Evolutionary conservation across 2,888 invertebrate genomes (phyloP), one percentile per base, ranked within the genome.

Genomic region (Eudasyphora cyanicolor): DNA sequence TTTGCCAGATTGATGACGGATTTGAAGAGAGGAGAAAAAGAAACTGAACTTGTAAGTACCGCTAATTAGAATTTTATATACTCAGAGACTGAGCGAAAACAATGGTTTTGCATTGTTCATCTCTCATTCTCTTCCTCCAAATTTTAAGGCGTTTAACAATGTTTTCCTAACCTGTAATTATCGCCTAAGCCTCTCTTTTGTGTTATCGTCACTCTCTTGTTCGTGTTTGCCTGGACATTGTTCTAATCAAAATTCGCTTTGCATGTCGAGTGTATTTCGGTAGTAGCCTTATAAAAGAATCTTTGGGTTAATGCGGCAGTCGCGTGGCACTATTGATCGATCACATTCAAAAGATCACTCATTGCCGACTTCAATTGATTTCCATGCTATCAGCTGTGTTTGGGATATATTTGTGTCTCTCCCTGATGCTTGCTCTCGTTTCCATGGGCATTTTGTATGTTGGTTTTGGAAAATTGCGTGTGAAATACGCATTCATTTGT

Each of bases 301-400:
- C 27, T 35, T 79, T 8, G 29, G 64, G 76, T 70, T 82, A 83
- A 87, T 87, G 90, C 89, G 89, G 90, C 89, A 89, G 91, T 91
- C 91, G 91, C 91, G 91, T 91, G 91, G 91, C 91, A 91, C 85
- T 89, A 87, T 87, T 86, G 86, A 88, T 88, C 89, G 87, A 88
- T 89, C 89, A 89, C 80, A 64, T 62, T 24, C 42, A 24, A 38
- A 12, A 80, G 79, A 82, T 79, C 70, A 82, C 70, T 78, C 73
- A 76, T 67, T 81, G 84, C 76, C 84, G 84, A 24, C 73, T 54
- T 12, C 14, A 5, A 14, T 27, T 27, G 60, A 35, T 77, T 82
- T 49, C 35, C 45, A 57, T 24, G 10, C 64, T n/a, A 75, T 74
- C 60, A 82, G 67, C 69, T 82, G 73, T 54, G 54, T 71, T 76